Conservation (phyloP, 2,888 invertebrate genomes). For the Drosophila infuscata region DNA sequence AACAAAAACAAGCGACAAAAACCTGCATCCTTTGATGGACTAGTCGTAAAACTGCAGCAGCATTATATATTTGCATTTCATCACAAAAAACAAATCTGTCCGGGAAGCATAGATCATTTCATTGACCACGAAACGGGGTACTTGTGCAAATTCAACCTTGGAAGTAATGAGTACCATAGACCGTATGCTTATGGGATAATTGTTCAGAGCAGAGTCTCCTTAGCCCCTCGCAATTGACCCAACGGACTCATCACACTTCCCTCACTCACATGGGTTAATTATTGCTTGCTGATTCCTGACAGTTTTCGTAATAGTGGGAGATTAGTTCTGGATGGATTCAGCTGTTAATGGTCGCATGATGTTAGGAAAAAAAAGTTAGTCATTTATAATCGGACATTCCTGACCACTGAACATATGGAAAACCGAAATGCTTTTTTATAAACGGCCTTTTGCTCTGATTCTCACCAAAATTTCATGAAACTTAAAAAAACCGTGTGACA, state of each 20-base stretch:
- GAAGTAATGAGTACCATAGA: neutral
- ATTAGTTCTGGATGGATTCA: neutral
- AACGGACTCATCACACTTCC: neutral
- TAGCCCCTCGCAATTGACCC: neutral
- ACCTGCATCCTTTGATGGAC: neutral
- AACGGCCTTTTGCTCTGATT: constrained; percentile 29
- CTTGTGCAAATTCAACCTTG: neutral
- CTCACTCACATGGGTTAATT: neutral
- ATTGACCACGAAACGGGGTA: neutral
- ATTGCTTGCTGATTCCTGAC: neutral
- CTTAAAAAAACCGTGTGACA: constrained; percentile 26
- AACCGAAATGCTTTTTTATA: neutral
- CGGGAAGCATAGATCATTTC: neutral
- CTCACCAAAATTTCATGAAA: constrained; percentile 30
- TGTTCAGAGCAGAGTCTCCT: neutral
- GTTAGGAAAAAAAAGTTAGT: neutral
- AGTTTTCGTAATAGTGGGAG: neutral
- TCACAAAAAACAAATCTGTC: neutral
- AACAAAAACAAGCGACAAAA: neutral
- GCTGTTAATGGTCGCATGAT: constrained; percentile 6
- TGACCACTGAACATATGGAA: neutral
- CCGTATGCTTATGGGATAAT: neutral
- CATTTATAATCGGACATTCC: constrained; percentile 1
- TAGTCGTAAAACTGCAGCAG: neutral
- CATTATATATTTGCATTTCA: neutral